Evolutionary conservation across 2,797 vertebrate species (phyloP), one percentile per base, ranked within the genome.

Genomic region (Propithecus deckenii): DNA sequence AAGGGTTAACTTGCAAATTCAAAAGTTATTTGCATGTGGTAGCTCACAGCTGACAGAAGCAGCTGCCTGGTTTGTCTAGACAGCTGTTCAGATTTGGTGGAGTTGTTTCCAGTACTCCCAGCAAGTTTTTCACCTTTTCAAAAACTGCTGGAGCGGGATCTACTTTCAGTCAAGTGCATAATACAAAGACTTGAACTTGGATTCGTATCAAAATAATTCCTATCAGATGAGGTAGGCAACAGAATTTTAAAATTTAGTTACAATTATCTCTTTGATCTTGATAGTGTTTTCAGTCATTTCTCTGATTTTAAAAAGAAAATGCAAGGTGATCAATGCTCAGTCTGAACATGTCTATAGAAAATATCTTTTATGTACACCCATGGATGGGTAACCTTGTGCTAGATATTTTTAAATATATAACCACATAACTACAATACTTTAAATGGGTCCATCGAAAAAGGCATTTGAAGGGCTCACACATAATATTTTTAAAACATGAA

Each of bases 21-120:
- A 96, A 96, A 98, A 98, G 98, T 95, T 98, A 98, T 98, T 97
- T 98, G 98, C 98, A 97, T 98, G 98, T 97, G 96, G 98, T 91
- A 89, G 96, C 96, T 98, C 98, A 97, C 98, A 99, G 98, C 98
- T 99, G 99, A 98, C 98, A 98, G 98, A 91, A 98, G 98, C 99
- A 99, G 99, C 98, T 99, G 99, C 98, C 98, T 98, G 91, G 91
- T 95, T 97, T 88, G 98, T 98, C 98, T 98, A 97, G 98, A 99
- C 99, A 99, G 98, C 99, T 99, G 99, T 98, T 98, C 98, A 95
- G 96, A 98, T 97, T 96, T 92, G 97, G 97, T 80, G 83, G 90
- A 96, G 97, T 85, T 95, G 97, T 96, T 98, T 97, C 96, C 96
- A 97, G 97, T 76, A 95, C 96, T 96, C 97, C 97, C 95, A 96